Base-by-base conservation (phyloP, 2,113 vertebrate species). In the Lepisosteus oculatus region DNA sequence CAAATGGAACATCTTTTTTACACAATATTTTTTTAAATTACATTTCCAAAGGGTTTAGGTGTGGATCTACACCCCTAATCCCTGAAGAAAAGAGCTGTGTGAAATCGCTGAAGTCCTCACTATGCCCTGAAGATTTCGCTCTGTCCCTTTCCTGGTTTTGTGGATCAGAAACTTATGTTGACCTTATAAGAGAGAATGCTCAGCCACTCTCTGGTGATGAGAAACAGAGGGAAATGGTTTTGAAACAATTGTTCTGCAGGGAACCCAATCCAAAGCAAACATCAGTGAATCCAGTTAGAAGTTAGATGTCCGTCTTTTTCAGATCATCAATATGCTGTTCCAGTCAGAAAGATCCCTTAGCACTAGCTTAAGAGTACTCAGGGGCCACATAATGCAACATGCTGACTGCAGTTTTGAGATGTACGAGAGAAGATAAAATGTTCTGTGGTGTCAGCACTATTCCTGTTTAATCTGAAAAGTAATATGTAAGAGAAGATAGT, bases 171-270 rank as follows among this genome's bases (percentile, higher is more conserved):
- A 56, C 7, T 3, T 11, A 56, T 54, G 63, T 44, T 13, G 55
- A 47, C 55, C 47, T 56, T 62, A 42, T 29, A 55, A 43, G 13
- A 44, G 61, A 65, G 17, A 45, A 14, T 13, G 45, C n/a, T 41
- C 3, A 6, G 15, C 43, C n/a, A 29, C 63, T 72, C 61, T 55
- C 71, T 43, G 29, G n/a, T 42, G 54, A 56, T 44, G 51, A n/a
- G 68, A 51, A 54, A 55, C 8, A 43, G 42, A 42, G 67, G 55
- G 65, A 56, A 43, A 17, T 41, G 43, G 55, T 67, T 67, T 45
- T 44, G 14, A 68, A 68, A 68, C 15, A 67, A 51, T 12, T 51
- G 55, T 15, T 62, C 61, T 61, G 41, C 43, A 61, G 61, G 66
- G 55, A 57, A 43, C 43, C 43, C 29, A 1, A n/a, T 43, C 44